Percentiles rank a stretch among this genome's conserved stretches.
phyloP scores from a whole-genome alignment of 2,797 vertebrate species.

The Crocidura indochinensis region DNA sequence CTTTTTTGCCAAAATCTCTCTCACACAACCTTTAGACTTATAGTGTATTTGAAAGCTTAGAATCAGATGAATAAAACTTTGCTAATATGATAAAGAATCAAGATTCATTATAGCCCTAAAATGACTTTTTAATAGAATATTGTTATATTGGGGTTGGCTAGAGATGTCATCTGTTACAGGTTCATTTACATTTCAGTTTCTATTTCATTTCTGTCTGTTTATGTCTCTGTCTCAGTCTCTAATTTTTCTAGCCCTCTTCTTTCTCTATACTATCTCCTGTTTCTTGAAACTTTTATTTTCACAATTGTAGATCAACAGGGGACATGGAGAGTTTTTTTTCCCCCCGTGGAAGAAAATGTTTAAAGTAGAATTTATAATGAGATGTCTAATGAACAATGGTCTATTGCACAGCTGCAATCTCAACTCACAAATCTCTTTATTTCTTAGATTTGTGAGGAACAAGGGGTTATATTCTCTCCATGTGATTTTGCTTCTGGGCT shows the following conservation, averaged over 20 bases:
- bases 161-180: conserved; percentile 31
- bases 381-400: conserved; percentile 49
- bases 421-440: conserved; percentile 70
- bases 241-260: too few relatives aligned
- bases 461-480: conserved; percentile 80
- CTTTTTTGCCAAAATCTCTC: background rate
- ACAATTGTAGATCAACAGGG: conserved; percentile 45
- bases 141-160: background rate
- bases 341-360: conserved; percentile 33
- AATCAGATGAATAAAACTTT: conserved; percentile 78
- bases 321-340: conserved; percentile 24
- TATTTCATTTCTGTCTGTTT: too few relatives aligned
- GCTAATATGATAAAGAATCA: conserved; percentile 72
- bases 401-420: conserved; percentile 72
- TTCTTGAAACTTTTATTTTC: conserved; percentile 57
- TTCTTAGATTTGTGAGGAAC: conserved; percentile 80
- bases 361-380: conserved; percentile 66
- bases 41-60: conserved; percentile 63
- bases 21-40: conserved; percentile 28
- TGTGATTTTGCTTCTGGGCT: conserved; percentile 83
- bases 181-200: background rate
- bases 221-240: too few relatives aligned
- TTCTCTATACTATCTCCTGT: conserved; percentile 21
- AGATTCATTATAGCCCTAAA: conserved; percentile 73
- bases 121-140: conserved; percentile 7